A percentile compares a stretch with the other conserved stretches of the same genome.
These are phyloP conservation scores for Triplophysa tibetana DNA, from an alignment of 2,113 vertebrate species.

Conservation along the genomic window DNA sequence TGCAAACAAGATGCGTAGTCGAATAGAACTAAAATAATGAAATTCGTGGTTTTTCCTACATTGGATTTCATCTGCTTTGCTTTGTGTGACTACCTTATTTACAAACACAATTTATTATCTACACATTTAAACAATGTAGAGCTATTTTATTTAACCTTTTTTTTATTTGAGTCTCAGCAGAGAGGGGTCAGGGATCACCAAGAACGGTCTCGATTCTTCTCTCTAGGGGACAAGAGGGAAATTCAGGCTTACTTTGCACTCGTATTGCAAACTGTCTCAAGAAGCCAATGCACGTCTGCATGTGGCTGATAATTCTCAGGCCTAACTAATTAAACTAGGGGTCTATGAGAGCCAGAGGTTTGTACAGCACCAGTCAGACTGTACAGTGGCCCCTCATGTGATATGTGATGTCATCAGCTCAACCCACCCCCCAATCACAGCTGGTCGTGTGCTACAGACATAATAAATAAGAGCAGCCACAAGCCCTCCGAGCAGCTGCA, in stretches of 20 bases:
- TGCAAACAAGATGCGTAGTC: neutral
- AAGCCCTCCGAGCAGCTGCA: slow-evolving; percentile 25
- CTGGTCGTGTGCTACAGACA: slow-evolving; percentile 4
- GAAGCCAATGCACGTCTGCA: neutral
- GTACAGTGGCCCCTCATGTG: neutral
- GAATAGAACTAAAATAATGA: neutral
- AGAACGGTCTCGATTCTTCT: too few relatives aligned
- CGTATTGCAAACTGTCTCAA: neutral
- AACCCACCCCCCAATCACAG: slow-evolving; percentile 40
- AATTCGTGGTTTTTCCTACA: slow-evolving; percentile 11
- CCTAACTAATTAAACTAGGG: slow-evolving; percentile 17
- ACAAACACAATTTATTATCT: neutral
- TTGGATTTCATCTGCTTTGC: neutral
- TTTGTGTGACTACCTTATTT: neutral
- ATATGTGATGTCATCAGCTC: slow-evolving; percentile 2
- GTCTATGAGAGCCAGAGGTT: neutral
- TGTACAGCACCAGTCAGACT: neutral
- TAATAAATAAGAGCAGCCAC: slow-evolving; percentile 18
- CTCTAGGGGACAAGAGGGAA: too few relatives aligned
- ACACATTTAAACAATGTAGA: neutral
- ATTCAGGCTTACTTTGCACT: neutral
- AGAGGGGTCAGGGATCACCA: too few relatives aligned
- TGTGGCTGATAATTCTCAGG: slow-evolving; percentile 49
- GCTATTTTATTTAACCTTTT: neutral
- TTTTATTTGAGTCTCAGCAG: slow-evolving; percentile 2